Percentiles rank a stretch among this genome's conserved stretches.
These are phyloP conservation scores for Drosophila trapezifrons DNA, from an alignment of 1,140 invertebrate species.

Conservation along the genomic window DNA sequence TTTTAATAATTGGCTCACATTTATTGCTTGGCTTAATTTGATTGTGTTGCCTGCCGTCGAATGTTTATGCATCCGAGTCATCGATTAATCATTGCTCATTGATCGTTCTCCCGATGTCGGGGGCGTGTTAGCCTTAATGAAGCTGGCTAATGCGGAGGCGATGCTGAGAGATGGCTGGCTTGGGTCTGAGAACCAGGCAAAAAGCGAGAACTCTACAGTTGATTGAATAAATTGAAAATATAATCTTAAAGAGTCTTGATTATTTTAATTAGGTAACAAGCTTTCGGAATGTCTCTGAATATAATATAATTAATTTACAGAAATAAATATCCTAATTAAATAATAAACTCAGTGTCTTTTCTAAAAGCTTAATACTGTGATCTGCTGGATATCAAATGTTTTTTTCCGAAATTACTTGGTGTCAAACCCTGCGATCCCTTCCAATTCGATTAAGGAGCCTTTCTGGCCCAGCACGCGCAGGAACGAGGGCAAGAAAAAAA, in stretches of 20 bases:
- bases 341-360: not conserved
- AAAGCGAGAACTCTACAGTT: slow-evolving; percentile 2
- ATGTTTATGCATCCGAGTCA: slow-evolving; percentile 47
- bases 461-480: slow-evolving; percentile 36
- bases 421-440: slow-evolving; percentile 21
- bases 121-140: slow-evolving; percentile 71
- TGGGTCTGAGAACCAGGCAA: slow-evolving; percentile 15
- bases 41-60: slow-evolving; percentile 73
- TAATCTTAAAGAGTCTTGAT: too few relatives aligned
- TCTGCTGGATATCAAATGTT: not conserved
- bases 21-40: slow-evolving; percentile 78
- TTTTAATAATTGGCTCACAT: slow-evolving; percentile 80
- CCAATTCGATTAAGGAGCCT: slow-evolving; percentile 13
- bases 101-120: slow-evolving; percentile 48
- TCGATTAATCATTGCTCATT: slow-evolving; percentile 76
- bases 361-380: too few relatives aligned
- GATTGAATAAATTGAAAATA: slow-evolving; percentile 32
- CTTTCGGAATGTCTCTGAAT: too few relatives aligned
- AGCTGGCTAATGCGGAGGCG: slow-evolving; percentile 42
- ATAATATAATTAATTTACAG: not conserved
- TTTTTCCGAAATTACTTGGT: slow-evolving; percentile 1
- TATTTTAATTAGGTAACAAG: too few relatives aligned
- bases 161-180: slow-evolving; percentile 25
- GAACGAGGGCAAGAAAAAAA: not conserved
- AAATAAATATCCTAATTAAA: not conserved